Conservation (phyloP, 1,140 invertebrate genomes). For the Macrosteles quadrilineatus region DNA sequence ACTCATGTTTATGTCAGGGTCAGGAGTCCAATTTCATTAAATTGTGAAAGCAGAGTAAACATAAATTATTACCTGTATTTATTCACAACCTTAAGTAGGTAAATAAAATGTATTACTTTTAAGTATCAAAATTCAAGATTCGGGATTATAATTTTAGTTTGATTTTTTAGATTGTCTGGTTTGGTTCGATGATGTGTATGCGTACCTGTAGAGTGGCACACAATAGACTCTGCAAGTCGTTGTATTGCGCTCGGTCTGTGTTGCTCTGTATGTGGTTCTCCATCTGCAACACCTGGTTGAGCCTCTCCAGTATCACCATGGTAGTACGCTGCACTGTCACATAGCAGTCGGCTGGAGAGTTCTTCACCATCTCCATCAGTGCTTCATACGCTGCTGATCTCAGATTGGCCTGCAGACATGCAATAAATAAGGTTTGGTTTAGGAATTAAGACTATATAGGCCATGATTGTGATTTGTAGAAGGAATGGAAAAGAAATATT, state of each 20-base stretch:
- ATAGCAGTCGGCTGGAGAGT: slow-evolving; percentile 97
- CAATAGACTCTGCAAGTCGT: slow-evolving; percentile 94
- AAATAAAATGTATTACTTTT: too few relatives aligned
- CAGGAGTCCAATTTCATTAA: too few relatives aligned
- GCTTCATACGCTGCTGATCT: slow-evolving; percentile 97
- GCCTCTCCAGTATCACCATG: slow-evolving; percentile 90
- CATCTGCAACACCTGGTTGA: slow-evolving; percentile 92
- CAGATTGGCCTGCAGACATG: slow-evolving; percentile 74
- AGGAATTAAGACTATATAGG: slow-evolving; percentile 29
- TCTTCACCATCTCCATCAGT: slow-evolving; percentile 99
- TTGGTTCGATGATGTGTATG: too few relatives aligned
- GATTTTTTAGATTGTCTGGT: too few relatives aligned
- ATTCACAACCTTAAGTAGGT: too few relatives aligned
- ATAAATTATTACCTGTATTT: too few relatives aligned
- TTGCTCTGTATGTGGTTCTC: slow-evolving; percentile 85
- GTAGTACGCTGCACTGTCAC: slow-evolving; percentile 94
- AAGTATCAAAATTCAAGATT: too few relatives aligned
- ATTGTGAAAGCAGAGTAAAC: too few relatives aligned
- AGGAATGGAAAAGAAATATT: slow-evolving; percentile 19
- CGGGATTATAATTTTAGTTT: too few relatives aligned
- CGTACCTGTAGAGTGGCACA: slow-evolving; percentile 92
- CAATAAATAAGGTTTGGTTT: too few relatives aligned
- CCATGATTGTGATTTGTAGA: not conserved
- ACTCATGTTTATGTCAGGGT: too few relatives aligned
- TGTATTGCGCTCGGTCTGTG: slow-evolving; percentile 90